Evolutionary conservation across 1,140 invertebrate genomes (phyloP), one percentile per base, ranked within the genome.

Genomic region (Trachymyrmex cornetzi): DNA sequence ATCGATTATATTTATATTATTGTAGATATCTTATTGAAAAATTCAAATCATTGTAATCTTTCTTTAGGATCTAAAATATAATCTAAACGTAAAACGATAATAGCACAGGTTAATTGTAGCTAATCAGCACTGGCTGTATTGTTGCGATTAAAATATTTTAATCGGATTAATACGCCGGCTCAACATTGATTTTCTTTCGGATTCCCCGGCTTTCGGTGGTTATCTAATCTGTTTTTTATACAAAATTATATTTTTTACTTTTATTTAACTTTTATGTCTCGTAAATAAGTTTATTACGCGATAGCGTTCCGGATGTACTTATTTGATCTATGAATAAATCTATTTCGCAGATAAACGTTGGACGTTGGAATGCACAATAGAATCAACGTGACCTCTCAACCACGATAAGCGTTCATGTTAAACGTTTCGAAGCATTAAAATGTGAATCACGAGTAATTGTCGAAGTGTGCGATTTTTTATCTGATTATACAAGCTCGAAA

Each of bases 321-420:
- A 14, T 57, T 44, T 34, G 44, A 53, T 22, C 44, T 80, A 53
- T 53, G 16, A 67, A 53, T 64, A 67, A 80, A 80, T 67, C 38
- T 53, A 80, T 67, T 38, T 67, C 4, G 14, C 44, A 80, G 63
- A 80, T 67, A 80, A 50, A 12, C 34, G 4, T 80, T 67, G 55
- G 72, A 75, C 72, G 19, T 66, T 66, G 24, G 61, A 66, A 79
- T 66, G 61, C 24, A 80, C 77, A 80, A 79, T 79, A 66, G 77
- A 66, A 79, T 66, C 59, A 66, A 50, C 19, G 24, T 79, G 77
- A 79, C 61, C 61, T 66, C 48, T 80, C 44, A 53, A 66, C 59
- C 9, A 1, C 19, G 38, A 66, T 50, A 67, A 34, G 19, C 61
- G 44, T 19, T 50, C 44, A 22, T 3, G 19, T 30, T 48, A 0